A percentile compares a stretch with the other conserved stretches of the same genome.
phyloP scores from a whole-genome alignment of 64 coral and sea anemone species.

The Anthopleura sola region DNA sequence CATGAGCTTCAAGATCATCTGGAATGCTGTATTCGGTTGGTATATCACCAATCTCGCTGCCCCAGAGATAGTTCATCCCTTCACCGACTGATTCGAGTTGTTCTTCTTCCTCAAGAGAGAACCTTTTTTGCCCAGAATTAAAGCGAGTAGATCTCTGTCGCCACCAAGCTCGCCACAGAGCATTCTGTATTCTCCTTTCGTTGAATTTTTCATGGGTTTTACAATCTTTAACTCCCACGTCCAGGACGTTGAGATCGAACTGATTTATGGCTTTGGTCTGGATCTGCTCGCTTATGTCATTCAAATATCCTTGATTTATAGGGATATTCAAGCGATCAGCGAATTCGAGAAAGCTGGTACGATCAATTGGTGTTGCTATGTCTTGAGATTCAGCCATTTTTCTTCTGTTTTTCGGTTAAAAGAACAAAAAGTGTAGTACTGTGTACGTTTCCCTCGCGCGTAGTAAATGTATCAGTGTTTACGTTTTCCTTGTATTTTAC shows the following conservation, averaged over 20 bases:
- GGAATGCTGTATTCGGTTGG: constrained; percentile 81
- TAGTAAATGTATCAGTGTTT: not conserved
- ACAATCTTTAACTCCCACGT: constrained; percentile 63
- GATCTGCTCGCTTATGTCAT: constrained; percentile 24
- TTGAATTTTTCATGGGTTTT: constrained; percentile 39
- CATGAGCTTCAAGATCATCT: constrained; percentile 40
- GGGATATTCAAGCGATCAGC: constrained; percentile 70
- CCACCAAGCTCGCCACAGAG: constrained; percentile 89
- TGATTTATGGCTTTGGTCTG: constrained; percentile 11
- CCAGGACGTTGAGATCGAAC: constrained; percentile 38
- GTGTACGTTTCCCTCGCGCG: not conserved
- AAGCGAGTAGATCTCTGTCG: constrained; percentile 46
- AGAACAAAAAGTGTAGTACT: not conserved
- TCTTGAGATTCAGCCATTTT: constrained; percentile 13
- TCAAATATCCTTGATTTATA: constrained; percentile 62
- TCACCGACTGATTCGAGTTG: constrained; percentile 28
- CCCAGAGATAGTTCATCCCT: constrained; percentile 42
- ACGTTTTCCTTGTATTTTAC: not conserved
- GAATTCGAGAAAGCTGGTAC: constrained; percentile 59
- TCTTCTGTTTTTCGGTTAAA: not conserved
- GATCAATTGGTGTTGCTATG: constrained; percentile 41
- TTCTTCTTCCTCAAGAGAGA: constrained; percentile 40
- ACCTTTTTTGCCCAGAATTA: constrained; percentile 32
- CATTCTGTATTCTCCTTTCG: constrained; percentile 88
- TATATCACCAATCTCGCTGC: constrained; percentile 75